Conservation (phyloP, 2,113 vertebrate species). For the Antigone vipio region DNA sequence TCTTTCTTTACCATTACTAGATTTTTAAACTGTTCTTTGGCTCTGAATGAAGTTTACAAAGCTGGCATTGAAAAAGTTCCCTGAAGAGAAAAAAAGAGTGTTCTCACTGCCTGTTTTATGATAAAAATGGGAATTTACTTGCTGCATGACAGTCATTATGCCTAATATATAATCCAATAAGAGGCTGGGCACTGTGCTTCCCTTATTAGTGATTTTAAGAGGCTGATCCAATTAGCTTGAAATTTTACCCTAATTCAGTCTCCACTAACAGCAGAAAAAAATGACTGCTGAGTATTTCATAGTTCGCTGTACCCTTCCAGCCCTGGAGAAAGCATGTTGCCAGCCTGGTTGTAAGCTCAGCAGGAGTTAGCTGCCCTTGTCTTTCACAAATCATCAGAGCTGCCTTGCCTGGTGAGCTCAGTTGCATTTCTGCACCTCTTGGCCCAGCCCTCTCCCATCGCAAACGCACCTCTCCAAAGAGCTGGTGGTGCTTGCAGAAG, state of each 20-base stretch:
- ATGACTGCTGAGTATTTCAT: background rate
- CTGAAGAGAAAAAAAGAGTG: background rate
- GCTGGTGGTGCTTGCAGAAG: background rate
- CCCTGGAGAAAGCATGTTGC: background rate
- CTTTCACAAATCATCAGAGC: background rate
- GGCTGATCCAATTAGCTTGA: background rate
- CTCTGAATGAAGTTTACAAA: background rate
- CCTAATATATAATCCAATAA: background rate
- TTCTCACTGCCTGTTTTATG: background rate
- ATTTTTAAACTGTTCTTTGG: background rate
- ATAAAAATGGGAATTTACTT: conserved; percentile 14
- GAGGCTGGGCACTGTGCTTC: background rate
- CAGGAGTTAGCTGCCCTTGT: background rate
- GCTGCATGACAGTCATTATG: background rate
- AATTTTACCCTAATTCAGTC: background rate
- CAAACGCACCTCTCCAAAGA: background rate
- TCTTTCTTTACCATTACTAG: background rate
- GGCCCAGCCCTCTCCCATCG: background rate
- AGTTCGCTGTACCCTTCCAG: background rate
- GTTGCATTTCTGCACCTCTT: background rate
- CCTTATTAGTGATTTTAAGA: conserved; percentile 16
- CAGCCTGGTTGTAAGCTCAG: background rate
- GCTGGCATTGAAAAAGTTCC: background rate
- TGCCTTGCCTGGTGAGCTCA: background rate
- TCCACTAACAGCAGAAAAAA: background rate